Percentiles rank a stretch among this genome's conserved stretches.
Conservation (phyloP, 2,888 invertebrate genomes). For the Arge pagana region DNA sequence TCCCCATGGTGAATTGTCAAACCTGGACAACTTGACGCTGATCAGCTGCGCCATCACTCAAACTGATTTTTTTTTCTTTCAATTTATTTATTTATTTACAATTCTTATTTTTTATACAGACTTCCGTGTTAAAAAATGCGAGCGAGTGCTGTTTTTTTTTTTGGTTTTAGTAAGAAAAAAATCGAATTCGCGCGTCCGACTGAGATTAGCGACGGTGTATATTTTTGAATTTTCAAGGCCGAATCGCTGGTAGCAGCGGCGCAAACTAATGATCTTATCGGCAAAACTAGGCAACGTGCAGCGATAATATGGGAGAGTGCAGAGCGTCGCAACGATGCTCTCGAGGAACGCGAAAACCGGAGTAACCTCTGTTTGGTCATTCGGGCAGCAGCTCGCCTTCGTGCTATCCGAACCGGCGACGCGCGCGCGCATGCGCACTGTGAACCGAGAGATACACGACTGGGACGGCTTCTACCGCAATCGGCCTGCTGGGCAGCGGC, state of each 20-base stretch:
- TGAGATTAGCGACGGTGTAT: too few species aligned
- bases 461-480: constrained; percentile 20
- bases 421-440: constrained; percentile 8
- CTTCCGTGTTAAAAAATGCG: too few species aligned
- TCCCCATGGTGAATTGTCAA: constrained; percentile 87
- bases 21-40: constrained; percentile 85
- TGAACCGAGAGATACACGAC: constrained; percentile 12
- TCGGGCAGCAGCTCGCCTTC: constrained; percentile 51
- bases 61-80: too few species aligned
- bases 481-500: too few species aligned
- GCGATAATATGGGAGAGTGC: constrained; percentile 11
- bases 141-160: too few species aligned
- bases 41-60: constrained; percentile 77
- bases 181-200: too few species aligned
- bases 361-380: constrained; percentile 50
- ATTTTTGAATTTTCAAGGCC: too few species aligned
- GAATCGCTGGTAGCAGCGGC: too few species aligned
- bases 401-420: constrained; percentile 46
- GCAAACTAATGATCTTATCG: too few species aligned
- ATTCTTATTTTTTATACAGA: too few species aligned
- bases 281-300: too few species aligned
- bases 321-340: constrained; percentile 36
- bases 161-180: too few species aligned
- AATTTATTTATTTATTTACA: constrained; percentile 6
- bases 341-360: constrained; percentile 53